Evolutionary conservation across 1,140 invertebrate genomes (phyloP), one percentile per base, ranked within the genome.

Genomic region (Caligus rogercresseyi): DNA sequence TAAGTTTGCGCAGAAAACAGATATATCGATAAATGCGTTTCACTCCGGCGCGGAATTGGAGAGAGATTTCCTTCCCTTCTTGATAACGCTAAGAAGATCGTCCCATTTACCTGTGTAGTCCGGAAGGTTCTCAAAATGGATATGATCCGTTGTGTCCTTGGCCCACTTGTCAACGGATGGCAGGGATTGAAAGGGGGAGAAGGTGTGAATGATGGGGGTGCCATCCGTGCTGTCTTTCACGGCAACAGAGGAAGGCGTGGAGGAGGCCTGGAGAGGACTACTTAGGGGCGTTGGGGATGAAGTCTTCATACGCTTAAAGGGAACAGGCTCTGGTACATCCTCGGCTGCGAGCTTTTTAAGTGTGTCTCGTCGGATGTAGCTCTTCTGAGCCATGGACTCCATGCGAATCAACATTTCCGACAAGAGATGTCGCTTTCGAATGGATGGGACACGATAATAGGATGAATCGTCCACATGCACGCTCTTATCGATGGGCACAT

Each of bases 41-140:
- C 25, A 57, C 11, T 53, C 15, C 63, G 54, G 51, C 2, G 55
- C n/a, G 59, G 19, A 60, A 14, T 65, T 21, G 58, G 24, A 25
- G 14, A 67, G 25, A 2, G 53, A 60, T 25, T 51, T 26, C 43
- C 16, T 3, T 1, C 18, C 54, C 16, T 57, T 61, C 26, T 23
- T 54, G 7, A 65, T 16, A 18, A 25, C 15, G 18, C 19, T 23
- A 3, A 23, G 18, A 23, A 63, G 25, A 25, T 63, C 20, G 18
- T 63, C 61, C 52, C 54, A 63, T 25, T 63, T 63, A 14, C 61
- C 61, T 1, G 61, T 63, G 16, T 16, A 59, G 19, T 63, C 61
- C 1, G 61, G 61, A 7, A 63, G 52, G 52, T 63, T 63, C 25
- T 63, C 61, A 24, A 63, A 63, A 7, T 25, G 21, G 24, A 63